Percentiles rank a stretch among this genome's conserved stretches.
Evolutionary conservation across 1,140 invertebrate species (phyloP).

Genomic region (Anastrepha ludens): DNA sequence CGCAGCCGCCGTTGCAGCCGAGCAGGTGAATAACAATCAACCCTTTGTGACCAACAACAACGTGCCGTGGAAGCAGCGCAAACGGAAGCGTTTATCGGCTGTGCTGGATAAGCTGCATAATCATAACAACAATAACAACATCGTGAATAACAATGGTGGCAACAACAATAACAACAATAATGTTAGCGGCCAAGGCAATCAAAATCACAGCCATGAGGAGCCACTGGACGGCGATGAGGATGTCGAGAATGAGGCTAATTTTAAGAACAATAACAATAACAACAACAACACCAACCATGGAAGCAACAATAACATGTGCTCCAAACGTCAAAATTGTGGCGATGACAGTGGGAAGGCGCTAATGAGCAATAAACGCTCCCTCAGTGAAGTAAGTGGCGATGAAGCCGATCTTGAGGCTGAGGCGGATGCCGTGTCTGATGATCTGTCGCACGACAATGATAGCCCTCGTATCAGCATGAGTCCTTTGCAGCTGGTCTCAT

Average conservation of each 20-base stretch:
- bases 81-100: slow-evolving; percentile 84
- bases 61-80: slow-evolving; percentile 78
- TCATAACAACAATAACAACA: slow-evolving; percentile 65
- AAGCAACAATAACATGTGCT: slow-evolving; percentile 16
- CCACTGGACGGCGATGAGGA: slow-evolving; percentile 50
- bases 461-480: slow-evolving; percentile 72
- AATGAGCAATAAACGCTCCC: not conserved
- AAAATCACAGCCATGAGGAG: slow-evolving; percentile 62
- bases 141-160: slow-evolving; percentile 45
- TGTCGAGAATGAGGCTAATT: slow-evolving; percentile 59
- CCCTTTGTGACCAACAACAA: slow-evolving; percentile 72
- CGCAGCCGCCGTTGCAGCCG: slow-evolving; percentile 62
- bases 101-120: slow-evolving; percentile 83
- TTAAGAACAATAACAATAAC: slow-evolving; percentile 60
- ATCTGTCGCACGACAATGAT: slow-evolving; percentile 66
- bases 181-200: slow-evolving; percentile 69
- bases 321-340: slow-evolving; percentile 39
- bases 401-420: slow-evolving; percentile 61
- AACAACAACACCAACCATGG: slow-evolving; percentile 57
- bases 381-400: not conserved
- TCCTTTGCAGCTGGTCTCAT: slow-evolving; percentile 59
- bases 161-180: slow-evolving; percentile 67
- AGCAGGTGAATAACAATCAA: slow-evolving; percentile 62
- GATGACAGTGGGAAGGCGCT: slow-evolving; percentile 27
- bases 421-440: slow-evolving; percentile 63